Evolutionary conservation across 2,888 invertebrate species (phyloP), one percentile per base, ranked within the genome.

Genomic region (Oasisia sp.): DNA sequence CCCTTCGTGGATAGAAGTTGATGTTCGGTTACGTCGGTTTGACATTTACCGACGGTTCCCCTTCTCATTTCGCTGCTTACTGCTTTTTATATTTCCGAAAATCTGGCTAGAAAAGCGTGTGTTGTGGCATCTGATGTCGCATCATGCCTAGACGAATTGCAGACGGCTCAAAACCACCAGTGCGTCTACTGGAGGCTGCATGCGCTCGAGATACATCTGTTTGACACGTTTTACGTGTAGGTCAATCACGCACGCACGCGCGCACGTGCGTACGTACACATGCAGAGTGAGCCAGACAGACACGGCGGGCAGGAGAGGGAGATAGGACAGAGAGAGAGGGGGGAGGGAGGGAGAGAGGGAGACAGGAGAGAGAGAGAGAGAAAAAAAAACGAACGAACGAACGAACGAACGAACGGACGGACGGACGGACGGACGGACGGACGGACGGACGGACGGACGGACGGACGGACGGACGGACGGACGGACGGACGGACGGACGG

Each of bases 361-460:
- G 89, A 89, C 5, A 8, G 19, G 32, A 32, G 91, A 91, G 91
- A 32, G 91, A 91, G 9, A 91, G 38, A 91, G 38, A 91, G 91
- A 11, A 38, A 91, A 3, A 91, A 38, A 91, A 50, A 50, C 50
- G 9, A 50, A 45, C 45, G 0, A 45, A 45, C 45, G 11, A 45
- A 45, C 45, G 45, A 45, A 9, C 45, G 7, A 45, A 45, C 45
- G 45, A 45, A 8, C 45, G 8, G 11, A 45, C 45, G 45, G 11
- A 45, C 1, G 8, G 11, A 45, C 45, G 11, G 11, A 45, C 45
- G 45, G 11, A n/a, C n/a, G n/a, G n/a, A n/a, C n/a, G n/a, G n/a
- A n/a, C n/a, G n/a, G n/a, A n/a, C n/a, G n/a, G n/a, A n/a, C n/a
- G n/a, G n/a, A n/a, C n/a, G n/a, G n/a, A n/a, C n/a, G n/a, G n/a